Conservation (phyloP, 2,888 invertebrate species). For the Apocheima hispidaria region DNA sequence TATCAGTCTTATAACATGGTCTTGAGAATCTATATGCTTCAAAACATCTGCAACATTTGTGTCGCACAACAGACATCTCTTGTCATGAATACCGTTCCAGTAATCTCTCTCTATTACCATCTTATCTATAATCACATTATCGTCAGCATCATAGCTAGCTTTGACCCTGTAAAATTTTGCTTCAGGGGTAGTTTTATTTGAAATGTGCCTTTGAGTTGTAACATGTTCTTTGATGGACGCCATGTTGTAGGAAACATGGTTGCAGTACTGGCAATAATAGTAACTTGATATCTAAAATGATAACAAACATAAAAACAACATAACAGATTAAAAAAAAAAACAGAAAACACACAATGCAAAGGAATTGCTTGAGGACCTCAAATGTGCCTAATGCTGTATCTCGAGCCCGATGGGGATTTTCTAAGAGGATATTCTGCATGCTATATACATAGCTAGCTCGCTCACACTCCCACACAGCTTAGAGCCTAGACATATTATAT, state of each 20-base stretch:
- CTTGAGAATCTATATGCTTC: constrained; percentile 49
- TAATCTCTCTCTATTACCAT: constrained; percentile 50
- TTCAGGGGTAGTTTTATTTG: constrained; percentile 19
- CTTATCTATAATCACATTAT: constrained; percentile 50
- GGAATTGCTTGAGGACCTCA: too few relatives aligned
- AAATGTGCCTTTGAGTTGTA: constrained; percentile 48
- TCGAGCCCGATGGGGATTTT: too few relatives aligned
- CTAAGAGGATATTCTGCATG: too few relatives aligned
- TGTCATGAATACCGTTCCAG: constrained; percentile 62
- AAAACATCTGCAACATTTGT: constrained; percentile 36
- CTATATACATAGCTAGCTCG: too few relatives aligned
- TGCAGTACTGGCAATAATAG: constrained; percentile 68
- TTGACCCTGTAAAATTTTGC: constrained; percentile 33
- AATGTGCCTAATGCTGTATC: too few relatives aligned
- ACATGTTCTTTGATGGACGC: constrained; percentile 52
- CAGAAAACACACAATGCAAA: not conserved
- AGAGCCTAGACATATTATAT: too few relatives aligned
- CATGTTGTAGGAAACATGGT: constrained; percentile 45
- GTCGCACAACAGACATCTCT: constrained; percentile 60
- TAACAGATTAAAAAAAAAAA: not conserved
- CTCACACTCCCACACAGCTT: too few relatives aligned
- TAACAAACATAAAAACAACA: not conserved
- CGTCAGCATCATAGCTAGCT: constrained; percentile 44
- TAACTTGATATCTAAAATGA: constrained; percentile 56
- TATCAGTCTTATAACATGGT: constrained; percentile 61